Evolutionary conservation across 2,113 vertebrate species (phyloP).

Genomic region (Pardalotus punctatus): DNA sequence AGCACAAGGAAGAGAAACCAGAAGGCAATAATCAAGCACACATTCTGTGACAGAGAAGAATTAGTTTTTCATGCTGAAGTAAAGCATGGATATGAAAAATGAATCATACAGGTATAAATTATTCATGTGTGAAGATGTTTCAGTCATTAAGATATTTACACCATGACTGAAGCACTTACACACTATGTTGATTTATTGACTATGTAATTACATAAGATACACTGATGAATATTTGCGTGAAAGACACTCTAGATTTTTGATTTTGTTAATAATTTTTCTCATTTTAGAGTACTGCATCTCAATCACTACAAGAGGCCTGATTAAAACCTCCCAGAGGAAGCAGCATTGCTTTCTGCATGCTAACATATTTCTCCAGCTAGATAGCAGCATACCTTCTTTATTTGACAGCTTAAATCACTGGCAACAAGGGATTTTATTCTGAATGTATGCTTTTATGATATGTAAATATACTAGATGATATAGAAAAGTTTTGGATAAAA

Average conservation of each 20-base stretch:
- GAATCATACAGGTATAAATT: constrained; percentile 75
- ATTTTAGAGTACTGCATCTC: constrained; percentile 62
- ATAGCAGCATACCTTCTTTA: not conserved
- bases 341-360: not conserved
- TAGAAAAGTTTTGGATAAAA: not conserved
- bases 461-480: not conserved
- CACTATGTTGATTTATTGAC: constrained; percentile 70
- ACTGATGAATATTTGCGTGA: constrained; percentile 68
- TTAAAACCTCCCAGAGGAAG: constrained; percentile 59
- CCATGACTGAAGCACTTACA: constrained; percentile 64
- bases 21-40: constrained; percentile 58
- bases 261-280: constrained; percentile 72
- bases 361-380: constrained; percentile 26
- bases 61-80: constrained; percentile 65
- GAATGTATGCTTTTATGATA: not conserved
- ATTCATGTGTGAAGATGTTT: constrained; percentile 75
- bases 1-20: constrained; percentile 53
- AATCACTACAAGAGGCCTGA: constrained; percentile 62
- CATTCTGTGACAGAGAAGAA: constrained; percentile 60
- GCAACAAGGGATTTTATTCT: constrained; percentile 8
- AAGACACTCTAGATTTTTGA: constrained; percentile 66
- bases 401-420: not conserved
- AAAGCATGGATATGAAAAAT: constrained; percentile 70
- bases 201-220: constrained; percentile 71
- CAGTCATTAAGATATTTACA: constrained; percentile 79